Conservation (phyloP, 1,140 invertebrate genomes). For the Ceratoteleas bidentatus region DNA sequence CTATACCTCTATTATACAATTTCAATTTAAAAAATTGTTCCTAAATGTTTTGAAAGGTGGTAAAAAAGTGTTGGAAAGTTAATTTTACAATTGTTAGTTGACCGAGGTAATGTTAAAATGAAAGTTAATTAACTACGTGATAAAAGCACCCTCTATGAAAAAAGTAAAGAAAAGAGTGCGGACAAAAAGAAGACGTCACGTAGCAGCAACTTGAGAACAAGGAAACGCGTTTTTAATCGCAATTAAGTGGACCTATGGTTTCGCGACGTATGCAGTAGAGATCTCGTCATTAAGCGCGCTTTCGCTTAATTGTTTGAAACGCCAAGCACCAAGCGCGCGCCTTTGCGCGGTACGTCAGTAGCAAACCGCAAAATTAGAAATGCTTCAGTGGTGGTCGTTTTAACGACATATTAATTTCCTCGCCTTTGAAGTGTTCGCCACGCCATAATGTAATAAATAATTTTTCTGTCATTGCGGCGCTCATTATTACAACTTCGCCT, state of each 20-base stretch:
- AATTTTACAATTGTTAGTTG: no score
- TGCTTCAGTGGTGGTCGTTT: constrained; percentile 47
- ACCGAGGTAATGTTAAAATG: no score
- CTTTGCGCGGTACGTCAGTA: constrained; percentile 40
- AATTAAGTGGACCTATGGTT: constrained; percentile 46
- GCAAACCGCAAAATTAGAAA: constrained; percentile 51
- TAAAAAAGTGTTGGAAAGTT: no score
- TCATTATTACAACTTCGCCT: constrained; percentile 17
- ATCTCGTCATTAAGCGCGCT: constrained; percentile 46
- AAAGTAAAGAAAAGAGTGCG: background rate
- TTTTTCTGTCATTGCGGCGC: constrained; percentile 26
- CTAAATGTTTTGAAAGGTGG: no score
- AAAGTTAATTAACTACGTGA: no score
- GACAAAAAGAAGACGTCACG: background rate
- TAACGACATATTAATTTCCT: constrained; percentile 53
- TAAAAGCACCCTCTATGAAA: no score
- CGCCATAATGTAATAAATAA: constrained; percentile 47
- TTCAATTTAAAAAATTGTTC: no score
- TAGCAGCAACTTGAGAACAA: background rate
- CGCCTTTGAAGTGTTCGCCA: constrained; percentile 37
- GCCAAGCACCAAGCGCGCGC: constrained; percentile 10
- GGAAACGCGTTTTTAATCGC: constrained; percentile 40
- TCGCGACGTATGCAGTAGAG: constrained; percentile 32
- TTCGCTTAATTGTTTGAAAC: constrained; percentile 55
- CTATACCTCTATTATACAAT: no score